Evolutionary conservation across 2,888 invertebrate species (phyloP).

Genomic region (Agrilus mali): DNA sequence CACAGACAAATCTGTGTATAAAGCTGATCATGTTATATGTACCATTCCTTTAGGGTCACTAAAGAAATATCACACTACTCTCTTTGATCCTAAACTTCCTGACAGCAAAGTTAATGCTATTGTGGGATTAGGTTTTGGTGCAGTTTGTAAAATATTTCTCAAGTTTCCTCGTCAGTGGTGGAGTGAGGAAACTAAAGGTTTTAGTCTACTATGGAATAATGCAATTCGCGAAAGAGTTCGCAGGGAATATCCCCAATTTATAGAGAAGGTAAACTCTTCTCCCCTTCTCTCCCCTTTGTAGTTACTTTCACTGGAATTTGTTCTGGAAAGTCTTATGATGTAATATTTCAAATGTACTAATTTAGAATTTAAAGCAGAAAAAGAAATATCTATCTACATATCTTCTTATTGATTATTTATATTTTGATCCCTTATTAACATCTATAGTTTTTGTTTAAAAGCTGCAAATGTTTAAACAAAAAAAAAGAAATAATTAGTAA

Average conservation of each 20-base stretch:
- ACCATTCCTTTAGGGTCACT: constrained; percentile 59
- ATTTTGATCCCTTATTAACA: not conserved
- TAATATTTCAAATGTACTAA: too few relatives aligned
- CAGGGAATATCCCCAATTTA: constrained; percentile 19
- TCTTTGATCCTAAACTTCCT: constrained; percentile 47
- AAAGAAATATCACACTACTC: constrained; percentile 38
- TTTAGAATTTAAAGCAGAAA: too few relatives aligned
- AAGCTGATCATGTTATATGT: constrained; percentile 50
- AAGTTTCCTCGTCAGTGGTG: constrained; percentile 54
- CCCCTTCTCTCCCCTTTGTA: too few relatives aligned
- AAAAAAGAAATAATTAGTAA: not conserved
- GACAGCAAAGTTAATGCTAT: constrained; percentile 42
- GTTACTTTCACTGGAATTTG: too few relatives aligned
- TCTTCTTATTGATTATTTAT: not conserved
- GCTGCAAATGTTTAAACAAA: not conserved
- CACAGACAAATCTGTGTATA: constrained; percentile 38
- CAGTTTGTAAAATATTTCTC: constrained; percentile 54
- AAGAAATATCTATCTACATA: not conserved
- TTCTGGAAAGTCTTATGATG: too few relatives aligned
- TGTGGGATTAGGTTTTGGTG: constrained; percentile 47
- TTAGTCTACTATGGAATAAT: constrained; percentile 45
- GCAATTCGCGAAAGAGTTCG: constrained; percentile 30
- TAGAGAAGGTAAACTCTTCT: too few relatives aligned
- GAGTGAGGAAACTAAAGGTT: constrained; percentile 40
- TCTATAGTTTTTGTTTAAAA: not conserved